These are phyloP conservation scores for Chiroxiphia lanceolata DNA, from an alignment of 2,797 vertebrate genomes.

Conservation along the genomic window DNA sequence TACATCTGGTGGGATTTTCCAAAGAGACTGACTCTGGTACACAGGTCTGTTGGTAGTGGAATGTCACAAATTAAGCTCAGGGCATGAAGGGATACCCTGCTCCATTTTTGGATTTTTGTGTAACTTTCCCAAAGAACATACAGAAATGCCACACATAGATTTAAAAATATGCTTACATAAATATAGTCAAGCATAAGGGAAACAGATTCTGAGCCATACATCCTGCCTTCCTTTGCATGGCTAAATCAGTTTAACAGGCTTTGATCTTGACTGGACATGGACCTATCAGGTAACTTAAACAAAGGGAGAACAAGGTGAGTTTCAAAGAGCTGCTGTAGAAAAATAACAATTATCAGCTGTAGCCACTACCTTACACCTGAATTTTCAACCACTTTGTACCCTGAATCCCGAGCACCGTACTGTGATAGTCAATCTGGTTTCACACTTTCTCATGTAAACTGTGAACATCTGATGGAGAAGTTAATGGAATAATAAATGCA, in stretches of 20 bases:
- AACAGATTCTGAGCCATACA: background rate
- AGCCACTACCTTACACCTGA: background rate
- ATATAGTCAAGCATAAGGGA: background rate
- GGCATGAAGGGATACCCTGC: background rate
- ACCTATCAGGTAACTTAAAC: background rate
- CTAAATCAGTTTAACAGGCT: background rate
- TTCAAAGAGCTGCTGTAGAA: background rate
- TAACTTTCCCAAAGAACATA: background rate
- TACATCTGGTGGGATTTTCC: constrained; percentile 7
- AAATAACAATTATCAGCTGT: background rate
- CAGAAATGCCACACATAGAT: background rate
- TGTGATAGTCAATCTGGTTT: background rate
- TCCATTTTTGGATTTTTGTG: background rate
- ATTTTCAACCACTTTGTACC: background rate
- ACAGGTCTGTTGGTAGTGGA: background rate
- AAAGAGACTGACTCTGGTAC: background rate
- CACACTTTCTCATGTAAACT: background rate
- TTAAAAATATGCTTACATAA: background rate
- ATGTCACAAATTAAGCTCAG: background rate
- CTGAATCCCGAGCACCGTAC: background rate
- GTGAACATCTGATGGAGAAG: background rate
- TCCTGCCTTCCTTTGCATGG: background rate
- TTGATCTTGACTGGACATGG: background rate
- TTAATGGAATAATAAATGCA: background rate
- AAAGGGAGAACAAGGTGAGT: background rate